Evolutionary conservation across 2,797 vertebrate species (phyloP), one percentile per base, ranked within the genome.

Genomic region (Delichon dasypus): DNA sequence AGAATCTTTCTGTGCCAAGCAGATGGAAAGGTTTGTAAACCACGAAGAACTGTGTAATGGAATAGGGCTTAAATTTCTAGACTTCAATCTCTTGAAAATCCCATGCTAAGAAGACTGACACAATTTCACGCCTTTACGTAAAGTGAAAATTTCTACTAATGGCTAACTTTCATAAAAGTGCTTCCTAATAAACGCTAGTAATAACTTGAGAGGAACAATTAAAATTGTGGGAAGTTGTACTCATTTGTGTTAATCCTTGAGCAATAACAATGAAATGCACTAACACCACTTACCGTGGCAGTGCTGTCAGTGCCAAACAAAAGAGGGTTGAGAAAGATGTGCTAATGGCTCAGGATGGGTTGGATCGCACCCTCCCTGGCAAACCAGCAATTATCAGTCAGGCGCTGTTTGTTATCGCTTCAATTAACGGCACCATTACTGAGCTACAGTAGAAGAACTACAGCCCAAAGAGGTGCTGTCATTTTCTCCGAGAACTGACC

Each of bases 401-500:
- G 51, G 64, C 48, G 55, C 18, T 53, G 71, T 40, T 90, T 72
- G 58, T 57, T 66, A 68, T 19, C 2, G 4, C 45, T 85, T 65
- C 2, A 23, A 55, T 90, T 58, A 70, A 47, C 48, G 38, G 36
- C n/a, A 7, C 9, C 38, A 8, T 51, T 83, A 29, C 1, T 48
- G 78, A 65, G 40, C 79, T 78, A 0, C 30, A 44, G 38, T 38
- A 38, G 38, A 38, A 42, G n/a, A 74, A 11, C 10, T 30, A 1
- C 11, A 66, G 40, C 36, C 40, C 5, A 2, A 23, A 36, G 0
- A 4, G 3, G 8, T 29, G 36, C 68, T 40, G 36, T 22, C 9
- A 2, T 34, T 36, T 1, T 1, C 16, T 16, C 5, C 38, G 42
- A 45, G 34, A 50, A 34, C 38, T 4, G 36, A 7, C 20, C n/a